Evolutionary conservation across 2,888 invertebrate species (phyloP), one percentile per base, ranked within the genome.

Genomic region (Melolontha melolontha): DNA sequence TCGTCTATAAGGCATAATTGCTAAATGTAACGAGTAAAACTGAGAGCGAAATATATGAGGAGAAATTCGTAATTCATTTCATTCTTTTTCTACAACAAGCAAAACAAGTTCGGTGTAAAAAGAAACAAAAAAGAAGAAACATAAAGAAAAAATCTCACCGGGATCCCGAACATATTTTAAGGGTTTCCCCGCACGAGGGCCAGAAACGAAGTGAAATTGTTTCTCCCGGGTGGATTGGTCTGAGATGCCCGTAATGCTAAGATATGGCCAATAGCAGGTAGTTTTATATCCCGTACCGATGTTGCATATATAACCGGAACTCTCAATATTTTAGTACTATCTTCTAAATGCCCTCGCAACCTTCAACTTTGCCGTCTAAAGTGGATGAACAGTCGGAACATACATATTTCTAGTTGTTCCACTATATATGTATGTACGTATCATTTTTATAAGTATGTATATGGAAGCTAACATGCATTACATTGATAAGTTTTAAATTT

Each of bases 201-300:
- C 17, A 34, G 59, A 49, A 49, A 67, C 64, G 71, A 70, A 72
- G 76, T 79, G 79, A 82, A 82, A 82, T 82, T 82, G 82, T 82
- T 82, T 82, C 81, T 81, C 82, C 82, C 80, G 77, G 75, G 75
- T 74, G 78, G 76, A 78, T 78, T 81, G 79, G 80, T 78, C 77
- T 73, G 78, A 78, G 80, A 77, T 76, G 77, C 79, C 77, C 73
- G 82, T 83, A 83, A 83, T 82, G 81, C 81, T 83, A 83, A 83
- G 83, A 83, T 83, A 83, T 83, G 83, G 83, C 83, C 82, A 82
- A 83, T 83, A 82, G 81, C 80, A 79, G 80, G 80, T 79, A 81
- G 83, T 83, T 83, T 83, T 83, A 83, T 83, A 82, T 80, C 82
- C 81, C 77, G 79, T 82, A 83, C 83, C 82, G 82, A 81, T 83